Base-by-base conservation (phyloP, 2,113 vertebrate genomes). In the Astur gentilis region DNA sequence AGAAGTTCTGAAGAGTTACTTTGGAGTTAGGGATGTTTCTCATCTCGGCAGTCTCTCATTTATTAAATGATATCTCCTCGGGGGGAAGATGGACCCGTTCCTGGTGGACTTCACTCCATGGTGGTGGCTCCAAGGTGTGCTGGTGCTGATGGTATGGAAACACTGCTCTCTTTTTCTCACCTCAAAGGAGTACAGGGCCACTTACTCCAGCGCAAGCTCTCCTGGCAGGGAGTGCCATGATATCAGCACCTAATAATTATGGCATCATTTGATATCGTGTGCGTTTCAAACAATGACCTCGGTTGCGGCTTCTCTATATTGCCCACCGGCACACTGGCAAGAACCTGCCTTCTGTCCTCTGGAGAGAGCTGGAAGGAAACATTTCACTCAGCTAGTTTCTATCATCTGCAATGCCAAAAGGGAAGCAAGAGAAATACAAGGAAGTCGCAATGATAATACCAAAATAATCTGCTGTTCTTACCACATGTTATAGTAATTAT, bases 361-460 rank as follows among this genome's bases (percentile, higher is more conserved):
- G 72, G 84, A 57, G 85, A 83, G 25, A 80, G 36, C 66, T 93
- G 85, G 78, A 54, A 91, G 81, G 89, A 91, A 96, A 83, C 94
- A 11, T 87, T 93, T 93, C 87, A 90, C 87, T 90, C 75, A 55
- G 85, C 36, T 73, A 57, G 6, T 66, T 87, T 78, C 75, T 95
- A 62, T 87, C 73, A 82, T 69, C 91, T 71, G 11, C 62, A 50
- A 38, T 8, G 87, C 87, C 97, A 94, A 77, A 93, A 93, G 70
- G 81, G 83, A 97, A 97, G 95, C 62, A 13, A 82, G 70, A 97
- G 94, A 94, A 97, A 87, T 7, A 64, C 73, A 72, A 96, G 94
- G 95, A 97, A 97, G 96, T 78, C 66, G 93, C 87, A 95, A 91
- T 93, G 95, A 96, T 95, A 95, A 97, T 89, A 89, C 89, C 80